Evolutionary conservation across 2,113 vertebrate species (phyloP).

Genomic region (Mobula hypostoma): DNA sequence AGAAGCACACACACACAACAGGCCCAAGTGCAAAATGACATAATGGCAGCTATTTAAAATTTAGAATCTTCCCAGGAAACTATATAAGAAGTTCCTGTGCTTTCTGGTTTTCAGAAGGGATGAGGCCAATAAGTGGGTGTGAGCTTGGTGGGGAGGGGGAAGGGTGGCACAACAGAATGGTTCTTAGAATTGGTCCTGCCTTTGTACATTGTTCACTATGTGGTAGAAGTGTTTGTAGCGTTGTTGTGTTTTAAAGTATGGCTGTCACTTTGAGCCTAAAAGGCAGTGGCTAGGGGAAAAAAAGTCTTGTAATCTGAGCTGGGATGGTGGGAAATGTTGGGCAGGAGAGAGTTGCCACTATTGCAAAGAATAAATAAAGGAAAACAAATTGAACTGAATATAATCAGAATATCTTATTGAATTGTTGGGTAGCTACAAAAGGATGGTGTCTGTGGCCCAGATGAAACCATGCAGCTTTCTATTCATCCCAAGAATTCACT

Average conservation of each 20-base stretch:
- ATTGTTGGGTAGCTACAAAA: too few species aligned
- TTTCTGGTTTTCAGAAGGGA: not conserved
- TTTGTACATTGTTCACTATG: not conserved
- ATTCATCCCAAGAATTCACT: not conserved
- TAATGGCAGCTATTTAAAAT: not conserved
- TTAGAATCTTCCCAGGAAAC: not conserved
- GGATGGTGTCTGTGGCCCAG: not conserved
- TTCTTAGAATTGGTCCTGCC: too few species aligned
- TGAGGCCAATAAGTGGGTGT: not conserved
- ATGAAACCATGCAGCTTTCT: not conserved
- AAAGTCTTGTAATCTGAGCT: not conserved
- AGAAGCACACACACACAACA: too few species aligned
- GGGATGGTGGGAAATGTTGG: not conserved
- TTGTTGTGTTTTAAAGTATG: not conserved
- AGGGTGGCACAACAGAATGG: not conserved
- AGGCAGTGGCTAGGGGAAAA: not conserved
- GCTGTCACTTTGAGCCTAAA: not conserved
- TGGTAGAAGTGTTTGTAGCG: constrained; percentile 1
- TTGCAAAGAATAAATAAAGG: not conserved
- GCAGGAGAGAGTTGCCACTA: not conserved
- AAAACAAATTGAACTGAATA: too few species aligned
- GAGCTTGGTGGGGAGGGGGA: not conserved
- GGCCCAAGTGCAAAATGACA: not conserved
- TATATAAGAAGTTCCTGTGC: not conserved
- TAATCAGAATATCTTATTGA: not conserved